phyloP scores from a whole-genome alignment of 2,888 invertebrate species.

The Polymixis flavicincta region DNA sequence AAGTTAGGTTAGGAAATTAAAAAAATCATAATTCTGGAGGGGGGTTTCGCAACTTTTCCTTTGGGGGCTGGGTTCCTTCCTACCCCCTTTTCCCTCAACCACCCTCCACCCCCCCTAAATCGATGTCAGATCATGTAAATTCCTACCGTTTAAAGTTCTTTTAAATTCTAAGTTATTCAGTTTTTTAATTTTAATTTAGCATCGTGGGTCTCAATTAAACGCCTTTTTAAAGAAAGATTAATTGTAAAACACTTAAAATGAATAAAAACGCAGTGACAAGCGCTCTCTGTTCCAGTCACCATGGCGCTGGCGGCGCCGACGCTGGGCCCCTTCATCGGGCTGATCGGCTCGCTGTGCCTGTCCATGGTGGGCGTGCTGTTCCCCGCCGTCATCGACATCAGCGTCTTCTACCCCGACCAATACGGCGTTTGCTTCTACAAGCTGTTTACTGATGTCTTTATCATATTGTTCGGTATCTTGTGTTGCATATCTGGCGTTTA shows the following conservation, averaged over 20 bases:
- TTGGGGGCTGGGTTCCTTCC: too few species aligned
- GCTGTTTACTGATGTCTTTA: constrained; percentile 71
- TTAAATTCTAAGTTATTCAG: too few species aligned
- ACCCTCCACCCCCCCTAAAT: too few species aligned
- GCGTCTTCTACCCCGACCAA: constrained; percentile 79
- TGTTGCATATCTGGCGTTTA: constrained; percentile 76
- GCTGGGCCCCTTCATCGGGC: constrained; percentile 93
- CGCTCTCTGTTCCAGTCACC: constrained; percentile 64
- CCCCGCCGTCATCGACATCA: constrained; percentile 91
- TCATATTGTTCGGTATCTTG: constrained; percentile 69
- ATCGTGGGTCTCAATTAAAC: too few species aligned
- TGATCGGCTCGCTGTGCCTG: constrained; percentile 96
- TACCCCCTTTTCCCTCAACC: too few species aligned
- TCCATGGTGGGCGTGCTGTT: constrained; percentile 96
- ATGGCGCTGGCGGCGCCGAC: constrained; percentile 93
- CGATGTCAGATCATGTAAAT: too few species aligned
- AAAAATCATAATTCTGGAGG: neutral
- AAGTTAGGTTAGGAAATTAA: too few species aligned
- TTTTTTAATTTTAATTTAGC: too few species aligned
- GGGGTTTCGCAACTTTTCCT: too few species aligned
- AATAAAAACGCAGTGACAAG: neutral
- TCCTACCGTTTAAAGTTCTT: too few species aligned
- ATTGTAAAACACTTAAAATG: neutral
- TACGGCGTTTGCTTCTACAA: constrained; percentile 74
- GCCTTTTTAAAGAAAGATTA: neutral